Percentiles rank a stretch among this genome's conserved stretches.
Conservation (phyloP, 2,797 vertebrate species). For the Gymnoscopelus braueri region DNA sequence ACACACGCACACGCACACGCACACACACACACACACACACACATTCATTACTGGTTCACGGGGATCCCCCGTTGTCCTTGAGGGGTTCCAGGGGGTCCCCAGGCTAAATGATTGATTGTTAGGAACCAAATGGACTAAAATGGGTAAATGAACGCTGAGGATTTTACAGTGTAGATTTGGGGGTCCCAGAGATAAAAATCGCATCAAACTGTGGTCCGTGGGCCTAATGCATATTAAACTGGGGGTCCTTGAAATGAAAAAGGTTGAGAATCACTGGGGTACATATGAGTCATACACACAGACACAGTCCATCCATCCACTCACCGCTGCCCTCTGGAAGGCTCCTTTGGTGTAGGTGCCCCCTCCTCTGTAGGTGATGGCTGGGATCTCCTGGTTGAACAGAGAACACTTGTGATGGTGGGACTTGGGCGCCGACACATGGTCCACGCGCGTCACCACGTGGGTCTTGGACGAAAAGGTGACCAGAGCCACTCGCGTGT, state of each 20-base stretch:
- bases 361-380: slow-evolving; percentile 93
- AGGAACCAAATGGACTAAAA: too few species aligned
- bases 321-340: slow-evolving; percentile 96
- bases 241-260: too few species aligned
- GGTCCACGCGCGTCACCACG: slow-evolving; percentile 93
- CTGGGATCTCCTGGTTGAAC: slow-evolving; percentile 93
- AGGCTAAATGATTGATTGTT: too few species aligned
- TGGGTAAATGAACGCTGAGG: too few species aligned
- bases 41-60: not conserved
- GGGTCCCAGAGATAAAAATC: too few species aligned
- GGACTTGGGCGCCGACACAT: slow-evolving; percentile 89
- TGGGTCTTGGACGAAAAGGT: slow-evolving; percentile 96
- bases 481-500: slow-evolving; percentile 94
- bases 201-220: too few species aligned
- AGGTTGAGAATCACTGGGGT: too few species aligned
- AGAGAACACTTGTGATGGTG: slow-evolving; percentile 97
- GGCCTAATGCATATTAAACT: too few species aligned
- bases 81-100: too few species aligned
- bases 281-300: not conserved
- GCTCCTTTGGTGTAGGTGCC: slow-evolving; percentile 97
- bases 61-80: too few species aligned
- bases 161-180: too few species aligned
- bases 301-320: slow-evolving; percentile 35
- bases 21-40: slow-evolving; percentile 18
- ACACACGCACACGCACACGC: slow-evolving; percentile 8